Conservation (phyloP, 2,797 vertebrate species). For the Gymnothorax reevesii region DNA sequence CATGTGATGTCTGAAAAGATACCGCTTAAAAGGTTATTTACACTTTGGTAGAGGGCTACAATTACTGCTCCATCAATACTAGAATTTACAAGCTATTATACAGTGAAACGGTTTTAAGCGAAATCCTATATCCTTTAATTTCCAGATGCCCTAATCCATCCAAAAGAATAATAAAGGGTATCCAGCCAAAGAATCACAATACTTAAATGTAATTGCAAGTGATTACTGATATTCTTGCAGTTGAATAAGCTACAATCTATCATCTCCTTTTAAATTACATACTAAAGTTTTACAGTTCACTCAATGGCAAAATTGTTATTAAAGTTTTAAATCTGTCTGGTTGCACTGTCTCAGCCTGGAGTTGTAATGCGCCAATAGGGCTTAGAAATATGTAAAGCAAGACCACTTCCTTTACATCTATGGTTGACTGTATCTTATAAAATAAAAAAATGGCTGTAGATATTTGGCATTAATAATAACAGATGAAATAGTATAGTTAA, state of each 20-base stretch:
- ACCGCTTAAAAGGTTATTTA: slow-evolving; percentile 74
- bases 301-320: slow-evolving; percentile 29
- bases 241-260: slow-evolving; percentile 55
- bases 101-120: slow-evolving; percentile 45
- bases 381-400: slow-evolving; percentile 16
- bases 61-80: slow-evolving; percentile 77
- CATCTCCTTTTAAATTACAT: slow-evolving; percentile 45
- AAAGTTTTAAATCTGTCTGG: slow-evolving; percentile 40
- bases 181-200: slow-evolving; percentile 69
- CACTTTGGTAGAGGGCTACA: slow-evolving; percentile 66
- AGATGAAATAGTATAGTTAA: not conserved
- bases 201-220: slow-evolving; percentile 66
- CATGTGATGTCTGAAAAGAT: slow-evolving; percentile 61
- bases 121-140: slow-evolving; percentile 71
- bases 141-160: slow-evolving; percentile 69
- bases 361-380: slow-evolving; percentile 8
- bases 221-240: slow-evolving; percentile 66
- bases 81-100: slow-evolving; percentile 72
- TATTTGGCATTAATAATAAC: not conserved
- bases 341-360: slow-evolving; percentile 23
- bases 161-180: slow-evolving; percentile 73
- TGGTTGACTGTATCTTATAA: not conserved
- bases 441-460: not conserved
- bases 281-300: slow-evolving; percentile 29
- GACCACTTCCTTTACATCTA: not conserved